Evolutionary conservation across 2,113 vertebrate genomes (phyloP).

Genomic region (Murina feae): DNA sequence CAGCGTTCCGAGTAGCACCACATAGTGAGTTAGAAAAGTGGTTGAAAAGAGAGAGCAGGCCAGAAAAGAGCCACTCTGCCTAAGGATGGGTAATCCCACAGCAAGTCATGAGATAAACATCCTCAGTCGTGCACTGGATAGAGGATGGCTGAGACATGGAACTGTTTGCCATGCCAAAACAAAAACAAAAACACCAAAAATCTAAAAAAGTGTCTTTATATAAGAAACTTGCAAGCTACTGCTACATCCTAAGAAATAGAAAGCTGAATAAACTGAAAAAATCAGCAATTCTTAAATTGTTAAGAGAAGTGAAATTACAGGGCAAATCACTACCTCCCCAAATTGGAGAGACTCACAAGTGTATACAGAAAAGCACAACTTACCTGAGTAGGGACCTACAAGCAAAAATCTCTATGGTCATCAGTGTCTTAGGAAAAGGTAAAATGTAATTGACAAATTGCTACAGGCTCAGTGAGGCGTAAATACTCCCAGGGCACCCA

Average conservation of each 20-base stretch:
- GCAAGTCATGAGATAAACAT: background rate
- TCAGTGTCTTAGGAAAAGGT: background rate
- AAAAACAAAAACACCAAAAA: background rate
- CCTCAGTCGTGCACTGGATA: background rate
- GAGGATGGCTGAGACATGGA: background rate
- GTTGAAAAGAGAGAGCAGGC: background rate
- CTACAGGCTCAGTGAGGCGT: background rate
- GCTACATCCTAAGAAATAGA: background rate
- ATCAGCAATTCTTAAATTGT: background rate
- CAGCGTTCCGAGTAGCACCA: background rate
- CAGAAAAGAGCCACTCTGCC: background rate
- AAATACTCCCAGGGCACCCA: background rate
- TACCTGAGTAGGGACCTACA: background rate
- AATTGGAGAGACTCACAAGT: background rate
- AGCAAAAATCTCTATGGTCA: background rate
- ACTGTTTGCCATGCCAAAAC: background rate
- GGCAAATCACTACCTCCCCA: background rate
- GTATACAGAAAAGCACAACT: background rate
- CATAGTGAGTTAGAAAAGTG: background rate
- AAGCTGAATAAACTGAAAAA: background rate
- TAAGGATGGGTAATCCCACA: background rate
- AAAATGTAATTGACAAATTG: background rate
- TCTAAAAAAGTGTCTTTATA: background rate
- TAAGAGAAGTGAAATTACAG: background rate
- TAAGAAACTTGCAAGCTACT: background rate